phyloP scores from a whole-genome alignment of 2,888 invertebrate species.

The Argyresthia goedartella region DNA sequence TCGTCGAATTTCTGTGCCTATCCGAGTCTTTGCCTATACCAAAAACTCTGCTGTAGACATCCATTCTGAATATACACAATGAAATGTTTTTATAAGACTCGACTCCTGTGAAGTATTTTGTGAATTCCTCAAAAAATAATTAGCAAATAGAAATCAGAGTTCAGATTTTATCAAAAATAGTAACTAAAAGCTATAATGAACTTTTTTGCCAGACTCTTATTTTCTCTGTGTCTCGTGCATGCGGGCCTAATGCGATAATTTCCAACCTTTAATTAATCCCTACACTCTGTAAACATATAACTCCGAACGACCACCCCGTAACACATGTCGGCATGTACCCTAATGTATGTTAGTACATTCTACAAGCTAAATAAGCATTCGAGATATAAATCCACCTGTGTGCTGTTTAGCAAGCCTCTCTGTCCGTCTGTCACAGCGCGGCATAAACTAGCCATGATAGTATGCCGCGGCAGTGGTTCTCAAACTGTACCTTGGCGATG shows the following conservation, averaged over 20 bases:
- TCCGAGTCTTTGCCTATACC: too few species aligned
- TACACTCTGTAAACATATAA: neutral
- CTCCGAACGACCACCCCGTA: neutral
- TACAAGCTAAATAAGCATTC: constrained; percentile 26
- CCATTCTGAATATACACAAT: too few species aligned
- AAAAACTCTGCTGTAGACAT: too few species aligned
- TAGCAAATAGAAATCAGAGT: too few species aligned
- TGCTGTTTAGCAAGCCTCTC: constrained; percentile 17
- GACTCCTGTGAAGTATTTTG: too few species aligned
- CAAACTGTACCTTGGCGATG: neutral
- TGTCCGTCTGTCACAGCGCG: constrained; percentile 26
- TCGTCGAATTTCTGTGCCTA: too few species aligned
- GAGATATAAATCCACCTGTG: constrained; percentile 28
- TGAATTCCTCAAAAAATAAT: too few species aligned
- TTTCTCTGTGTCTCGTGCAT: too few species aligned
- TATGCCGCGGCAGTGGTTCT: neutral
- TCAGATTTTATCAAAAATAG: too few species aligned
- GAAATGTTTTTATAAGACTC: too few species aligned
- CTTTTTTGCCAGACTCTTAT: too few species aligned
- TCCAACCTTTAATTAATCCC: neutral
- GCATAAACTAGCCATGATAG: constrained; percentile 1
- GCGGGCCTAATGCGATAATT: neutral
- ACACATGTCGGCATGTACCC: neutral
- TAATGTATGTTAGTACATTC: neutral
- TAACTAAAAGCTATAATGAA: too few species aligned